Percentiles rank a stretch among this genome's conserved stretches.
Evolutionary conservation across 2,888 invertebrate species (phyloP).

Genomic region (Phragmatobia fuliginosa): DNA sequence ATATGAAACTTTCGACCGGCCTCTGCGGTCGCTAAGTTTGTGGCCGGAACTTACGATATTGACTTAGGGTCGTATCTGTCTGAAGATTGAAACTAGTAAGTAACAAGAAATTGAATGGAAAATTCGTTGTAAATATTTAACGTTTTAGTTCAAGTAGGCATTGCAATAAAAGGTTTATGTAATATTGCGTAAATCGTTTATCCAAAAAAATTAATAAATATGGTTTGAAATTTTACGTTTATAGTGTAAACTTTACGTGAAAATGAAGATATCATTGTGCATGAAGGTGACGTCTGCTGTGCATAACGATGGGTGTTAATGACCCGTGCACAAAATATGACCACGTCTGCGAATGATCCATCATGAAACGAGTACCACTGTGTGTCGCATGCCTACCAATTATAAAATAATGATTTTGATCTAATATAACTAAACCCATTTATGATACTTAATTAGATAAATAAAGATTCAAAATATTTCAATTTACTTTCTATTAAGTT

Average conservation of each 20-base stretch:
- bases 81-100: constrained; percentile 66
- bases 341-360: constrained; percentile 54
- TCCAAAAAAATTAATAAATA: constrained; percentile 46
- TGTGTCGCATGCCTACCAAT: constrained; percentile 52
- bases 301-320: constrained; percentile 73
- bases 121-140: constrained; percentile 59
- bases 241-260: constrained; percentile 66
- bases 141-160: constrained; percentile 37
- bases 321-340: constrained; percentile 71
- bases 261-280: constrained; percentile 72
- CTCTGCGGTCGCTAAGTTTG: constrained; percentile 79
- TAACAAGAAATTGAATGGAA: constrained; percentile 56
- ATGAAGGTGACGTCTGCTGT: constrained; percentile 69
- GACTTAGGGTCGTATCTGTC: constrained; percentile 74
- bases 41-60: constrained; percentile 78
- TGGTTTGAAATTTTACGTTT: constrained; percentile 55
- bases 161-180: constrained; percentile 32
- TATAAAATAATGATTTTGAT: constrained; percentile 47
- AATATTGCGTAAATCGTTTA: constrained; percentile 26
- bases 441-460: constrained; percentile 11
- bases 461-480: constrained; percentile 49
- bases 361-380: constrained; percentile 28
- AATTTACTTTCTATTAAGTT: constrained; percentile 46
- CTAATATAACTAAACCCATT: constrained; percentile 25
- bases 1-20: constrained; percentile 80